Base-by-base conservation (phyloP, 1,140 invertebrate species). In the Drosophila ogumai region DNA sequence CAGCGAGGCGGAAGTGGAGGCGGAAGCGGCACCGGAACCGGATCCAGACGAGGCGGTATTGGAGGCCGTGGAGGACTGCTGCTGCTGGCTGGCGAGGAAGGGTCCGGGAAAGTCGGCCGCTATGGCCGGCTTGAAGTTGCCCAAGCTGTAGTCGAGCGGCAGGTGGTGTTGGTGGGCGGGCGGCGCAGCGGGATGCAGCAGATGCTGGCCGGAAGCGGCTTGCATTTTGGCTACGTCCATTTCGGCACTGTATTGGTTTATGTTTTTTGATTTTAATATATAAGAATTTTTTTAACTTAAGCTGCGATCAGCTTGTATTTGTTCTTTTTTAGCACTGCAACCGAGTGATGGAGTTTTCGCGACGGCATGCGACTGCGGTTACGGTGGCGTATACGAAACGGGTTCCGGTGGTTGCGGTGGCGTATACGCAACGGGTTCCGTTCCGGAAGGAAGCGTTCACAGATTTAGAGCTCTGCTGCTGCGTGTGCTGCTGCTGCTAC, bases 191-290 rank as follows among this genome's bases (percentile, higher is more conserved):
- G 75, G 67, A 76, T 79, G 85, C 71, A 85, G 71, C 28, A 77
- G 55, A 58, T 78, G 65, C 54, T 85, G 82, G 50, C 71, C 73
- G 65, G 77, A 78, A 78, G 82, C 65, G 65, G 82, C 66, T 82
- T 91, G 79, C 79, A 90, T 65, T 65, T 91, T 90, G 76, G 78
- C 84, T 76, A 92, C 82, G 77, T 92, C 82, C 91, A 92, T 91
- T 40, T 49, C 68, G 38, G 22, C 68, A 72, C 68, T 46, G 25
- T 13, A 22, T 73, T 25, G 47, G 28, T 69, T 38, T 31, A 6
- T 40, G 55, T 71, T 32, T 22, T 19, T 54, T 41, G 40, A 49
- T 31, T 36, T 64, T 44, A 64, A 22, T 28, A n/a, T 55, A 17
- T 50, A 6, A 28, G 25, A 61, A 12, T 50, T 43, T 54, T 56